Conservation (phyloP, 2,888 invertebrate species). For the Scaptomyza tumidula region DNA sequence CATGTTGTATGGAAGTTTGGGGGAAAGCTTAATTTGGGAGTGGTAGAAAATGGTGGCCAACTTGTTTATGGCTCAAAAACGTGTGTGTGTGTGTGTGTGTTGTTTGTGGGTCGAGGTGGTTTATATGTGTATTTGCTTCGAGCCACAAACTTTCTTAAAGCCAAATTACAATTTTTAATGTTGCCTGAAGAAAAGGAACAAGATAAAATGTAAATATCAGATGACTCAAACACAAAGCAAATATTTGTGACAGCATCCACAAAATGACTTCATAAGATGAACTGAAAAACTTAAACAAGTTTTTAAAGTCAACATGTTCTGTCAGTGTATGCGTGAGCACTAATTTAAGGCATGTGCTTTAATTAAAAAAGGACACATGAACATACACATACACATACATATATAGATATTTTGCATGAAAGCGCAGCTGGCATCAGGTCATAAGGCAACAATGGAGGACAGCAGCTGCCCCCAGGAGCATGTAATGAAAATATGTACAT, state of each 20-base stretch:
- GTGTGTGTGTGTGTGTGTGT: neutral
- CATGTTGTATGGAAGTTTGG: constrained; percentile 29
- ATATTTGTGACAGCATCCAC: constrained; percentile 55
- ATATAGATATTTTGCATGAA: constrained; percentile 63
- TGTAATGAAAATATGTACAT: neutral
- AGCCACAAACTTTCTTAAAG: constrained; percentile 38
- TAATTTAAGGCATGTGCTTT: constrained; percentile 74
- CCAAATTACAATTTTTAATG: constrained; percentile 38
- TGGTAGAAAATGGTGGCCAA: constrained; percentile 22
- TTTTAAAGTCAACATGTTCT: constrained; percentile 10
- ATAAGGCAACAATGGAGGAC: constrained; percentile 49
- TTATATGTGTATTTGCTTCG: constrained; percentile 8
- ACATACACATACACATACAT: constrained; percentile 20
- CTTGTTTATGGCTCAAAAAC: constrained; percentile 53
- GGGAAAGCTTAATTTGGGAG: too few species aligned
- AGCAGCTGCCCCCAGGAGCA: constrained; percentile 32
- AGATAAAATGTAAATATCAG: constrained; percentile 36
- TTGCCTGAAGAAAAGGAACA: constrained; percentile 25
- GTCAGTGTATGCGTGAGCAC: constrained; percentile 37
- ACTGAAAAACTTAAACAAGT: constrained; percentile 28
- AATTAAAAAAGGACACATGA: constrained; percentile 73
- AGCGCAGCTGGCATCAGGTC: constrained; percentile 71
- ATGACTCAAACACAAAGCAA: constrained; percentile 47
- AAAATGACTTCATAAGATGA: constrained; percentile 56
- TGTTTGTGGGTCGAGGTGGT: constrained; percentile 40